These are phyloP conservation scores for Dysidea cf. avara DNA, from an alignment of 37 sponge, comb jelly and placozoan species.

Conservation along the genomic window DNA sequence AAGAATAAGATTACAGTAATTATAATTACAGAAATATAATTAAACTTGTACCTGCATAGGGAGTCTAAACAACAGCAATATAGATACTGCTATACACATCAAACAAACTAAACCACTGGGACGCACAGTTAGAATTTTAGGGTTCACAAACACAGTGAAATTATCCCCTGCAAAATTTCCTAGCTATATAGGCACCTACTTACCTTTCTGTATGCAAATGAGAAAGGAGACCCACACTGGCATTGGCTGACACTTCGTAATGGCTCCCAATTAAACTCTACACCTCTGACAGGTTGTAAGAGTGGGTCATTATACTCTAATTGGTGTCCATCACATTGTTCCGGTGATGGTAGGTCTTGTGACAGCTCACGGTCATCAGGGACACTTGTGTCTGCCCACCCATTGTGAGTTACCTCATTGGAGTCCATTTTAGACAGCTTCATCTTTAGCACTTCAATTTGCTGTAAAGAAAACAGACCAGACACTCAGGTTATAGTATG, in stretches of 20 bases:
- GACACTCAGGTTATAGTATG: background rate
- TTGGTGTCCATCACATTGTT: background rate
- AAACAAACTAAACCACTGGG: too few relatives aligned
- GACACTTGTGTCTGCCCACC: too few relatives aligned
- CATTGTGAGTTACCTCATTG: too few relatives aligned
- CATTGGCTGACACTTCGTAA: conserved; percentile 31
- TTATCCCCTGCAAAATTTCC: background rate
- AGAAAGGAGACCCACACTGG: conserved; percentile 44
- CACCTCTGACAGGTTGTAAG: conserved; percentile 27
- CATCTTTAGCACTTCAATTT: conserved; percentile 1
- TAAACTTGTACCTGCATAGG: too few relatives aligned
- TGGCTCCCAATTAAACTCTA: conserved; percentile 54
- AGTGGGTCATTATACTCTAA: background rate
- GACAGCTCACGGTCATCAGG: too few relatives aligned
- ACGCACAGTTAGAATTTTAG: too few relatives aligned
- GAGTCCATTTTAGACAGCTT: conserved; percentile 4
- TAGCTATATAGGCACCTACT: background rate
- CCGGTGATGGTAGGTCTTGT: too few relatives aligned
- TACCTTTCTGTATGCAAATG: conserved; percentile 43
- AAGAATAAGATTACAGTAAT: conserved; percentile 3
- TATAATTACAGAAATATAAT: too few relatives aligned
- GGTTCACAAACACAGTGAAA: background rate
- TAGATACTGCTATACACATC: too few relatives aligned
- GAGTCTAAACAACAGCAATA: too few relatives aligned
- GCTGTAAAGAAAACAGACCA: conserved; percentile 1